A percentile compares a stretch with the other conserved stretches of the same genome.
These are phyloP conservation scores for Diplolepis rosae DNA, from an alignment of 2,888 invertebrate species.

Conservation along the genomic window DNA sequence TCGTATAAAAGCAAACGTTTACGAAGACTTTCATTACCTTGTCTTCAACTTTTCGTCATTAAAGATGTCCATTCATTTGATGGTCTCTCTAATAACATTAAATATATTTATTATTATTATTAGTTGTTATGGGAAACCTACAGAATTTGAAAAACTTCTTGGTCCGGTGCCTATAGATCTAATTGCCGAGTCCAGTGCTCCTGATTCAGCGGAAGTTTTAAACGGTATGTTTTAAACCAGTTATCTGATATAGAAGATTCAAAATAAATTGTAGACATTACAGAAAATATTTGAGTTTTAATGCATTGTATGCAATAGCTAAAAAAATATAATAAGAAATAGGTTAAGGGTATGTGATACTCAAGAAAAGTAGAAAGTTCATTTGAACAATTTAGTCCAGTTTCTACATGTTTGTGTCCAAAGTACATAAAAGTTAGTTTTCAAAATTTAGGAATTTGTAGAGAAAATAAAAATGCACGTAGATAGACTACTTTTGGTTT, in stretches of 20 bases:
- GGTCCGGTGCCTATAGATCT: not conserved
- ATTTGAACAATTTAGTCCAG: no score
- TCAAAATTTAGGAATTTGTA: no score
- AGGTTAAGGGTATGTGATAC: no score
- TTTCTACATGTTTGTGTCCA: no score
- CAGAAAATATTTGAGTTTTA: no score
- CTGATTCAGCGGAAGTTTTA: slow-evolving; percentile 4
- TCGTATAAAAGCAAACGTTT: slow-evolving; percentile 45
- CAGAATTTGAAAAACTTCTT: not conserved
- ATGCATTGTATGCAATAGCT: no score
- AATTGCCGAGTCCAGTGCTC: not conserved
- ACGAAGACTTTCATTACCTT: not conserved
- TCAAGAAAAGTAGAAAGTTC: no score
- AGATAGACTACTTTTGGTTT: no score
- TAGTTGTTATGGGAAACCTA: slow-evolving; percentile 10
- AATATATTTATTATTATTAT: not conserved
- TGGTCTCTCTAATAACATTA: not conserved
- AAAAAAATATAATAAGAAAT: no score
- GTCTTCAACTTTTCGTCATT: not conserved
- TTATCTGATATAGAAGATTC: not conserved
- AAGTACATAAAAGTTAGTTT: no score
- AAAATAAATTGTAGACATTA: no score
- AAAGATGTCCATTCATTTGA: not conserved
- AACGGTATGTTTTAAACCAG: slow-evolving; percentile 3
- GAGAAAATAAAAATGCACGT: no score